Percentiles rank a stretch among this genome's conserved stretches.
Evolutionary conservation across 2,888 invertebrate genomes (phyloP).

Genomic region (Diploptera punctata): DNA sequence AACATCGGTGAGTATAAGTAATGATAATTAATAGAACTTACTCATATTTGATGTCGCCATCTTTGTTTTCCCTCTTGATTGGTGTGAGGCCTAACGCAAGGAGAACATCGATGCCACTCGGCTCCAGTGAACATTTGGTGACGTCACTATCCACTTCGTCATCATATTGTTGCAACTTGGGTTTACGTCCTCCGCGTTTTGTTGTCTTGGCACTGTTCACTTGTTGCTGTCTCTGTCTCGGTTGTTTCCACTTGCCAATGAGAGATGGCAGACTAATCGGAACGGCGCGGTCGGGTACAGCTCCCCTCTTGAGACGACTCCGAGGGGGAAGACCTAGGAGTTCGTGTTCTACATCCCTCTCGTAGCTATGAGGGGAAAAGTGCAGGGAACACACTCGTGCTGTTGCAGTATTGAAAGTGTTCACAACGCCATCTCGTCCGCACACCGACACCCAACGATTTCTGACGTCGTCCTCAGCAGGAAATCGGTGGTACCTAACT

Average conservation of each 20-base stretch:
- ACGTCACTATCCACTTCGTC: slow-evolving; percentile 30
- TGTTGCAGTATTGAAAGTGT: slow-evolving; percentile 61
- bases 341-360: slow-evolving; percentile 63
- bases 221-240: slow-evolving; percentile 33
- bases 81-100: slow-evolving; percentile 64
- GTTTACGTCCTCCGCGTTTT: neutral
- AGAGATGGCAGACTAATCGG: slow-evolving; percentile 51
- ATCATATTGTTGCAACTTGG: slow-evolving; percentile 6
- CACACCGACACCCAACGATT: slow-evolving; percentile 61
- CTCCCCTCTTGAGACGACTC: slow-evolving; percentile 60
- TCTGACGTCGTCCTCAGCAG: slow-evolving; percentile 61
- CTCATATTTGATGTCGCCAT: slow-evolving; percentile 30
- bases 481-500: slow-evolving; percentile 65
- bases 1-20: no score
- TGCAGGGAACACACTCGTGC: slow-evolving; percentile 63
- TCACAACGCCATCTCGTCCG: slow-evolving; percentile 57
- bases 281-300: slow-evolving; percentile 57
- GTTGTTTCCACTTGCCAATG: slow-evolving; percentile 33
- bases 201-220: slow-evolving; percentile 3
- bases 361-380: slow-evolving; percentile 60
- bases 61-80: slow-evolving; percentile 48
- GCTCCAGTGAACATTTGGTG: slow-evolving; percentile 14
- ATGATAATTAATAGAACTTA: no score
- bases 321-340: slow-evolving; percentile 61
- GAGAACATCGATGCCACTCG: slow-evolving; percentile 57